Base-by-base conservation (phyloP, 2,888 invertebrate genomes). In the Merodon equestris region DNA sequence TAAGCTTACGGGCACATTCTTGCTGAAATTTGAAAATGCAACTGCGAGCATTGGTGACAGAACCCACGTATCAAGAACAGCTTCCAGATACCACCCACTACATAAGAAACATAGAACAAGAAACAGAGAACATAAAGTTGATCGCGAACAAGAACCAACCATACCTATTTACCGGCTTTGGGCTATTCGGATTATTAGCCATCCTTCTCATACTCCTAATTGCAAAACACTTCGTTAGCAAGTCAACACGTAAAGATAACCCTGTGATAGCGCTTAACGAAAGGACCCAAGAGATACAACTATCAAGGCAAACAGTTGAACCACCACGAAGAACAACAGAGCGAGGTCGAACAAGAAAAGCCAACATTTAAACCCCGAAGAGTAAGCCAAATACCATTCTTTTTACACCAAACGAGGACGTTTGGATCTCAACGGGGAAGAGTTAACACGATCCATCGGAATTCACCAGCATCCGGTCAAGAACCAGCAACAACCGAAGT, bases 41-140 rank as follows among this genome's bases (percentile, higher is more conserved):
- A 42, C 42, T 13, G 42, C 14, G 42, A 42, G n/a, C 14, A 42
- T 42, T 42, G 14, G 42, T 4, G 14, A n/a, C 42, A 42, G 42
- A 42, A 42, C 42, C 42, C n/a, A 42, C 14, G n/a, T 14, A 42
- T 42, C 42, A n/a, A 42, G 42, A n/a, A 42, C 42, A 14, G 42
- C 14, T n/a, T 42, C 44, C 12, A 27, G 27, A 63, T 34, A 61
- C 19, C 50, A 51, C 9, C 51, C 51, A 51, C 27, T 61, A 15
- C 50, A 18, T 38, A 60, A 14, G 60, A 58, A 36, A n/a, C 47
- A 36, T n/a, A 36, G n/a, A 1, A 36, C 5, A 58, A 44, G 15
- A 58, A 47, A 58, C 13, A 10, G 13, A 27, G 10, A 15, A 1
- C 57, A 57, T 44, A 19, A 14, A 57, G 9, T 19, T 44, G 12